Evolutionary conservation across 64 coral and sea anemone genomes (phyloP), one percentile per base, ranked within the genome.

Genomic region (Actinia tenebrosa): DNA sequence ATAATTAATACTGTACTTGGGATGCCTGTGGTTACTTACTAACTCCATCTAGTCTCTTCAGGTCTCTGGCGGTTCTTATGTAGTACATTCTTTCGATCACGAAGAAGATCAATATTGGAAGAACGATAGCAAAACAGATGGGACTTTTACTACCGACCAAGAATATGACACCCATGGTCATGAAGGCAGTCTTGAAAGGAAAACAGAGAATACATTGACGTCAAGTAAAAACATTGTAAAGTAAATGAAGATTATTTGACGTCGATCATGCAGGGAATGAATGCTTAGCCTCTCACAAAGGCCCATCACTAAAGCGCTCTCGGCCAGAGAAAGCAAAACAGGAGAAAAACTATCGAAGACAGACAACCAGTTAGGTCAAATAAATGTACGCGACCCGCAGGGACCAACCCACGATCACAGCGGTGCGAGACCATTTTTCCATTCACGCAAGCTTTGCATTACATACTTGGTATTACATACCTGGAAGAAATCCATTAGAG

Each of bases 31-130:
- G 43, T 79, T 45, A 64, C 92, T 93, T 93, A 93, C 92, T 89
- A 53, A 93, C 84, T 69, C 92, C 92, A 56, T 93, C 92, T 25
- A 93, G 87, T 89, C 92, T 44, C 59, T 93, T 93, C 64, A 93
- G 78, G 64, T 93, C 92, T 15, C 92, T 63, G 7, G 87, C 87
- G 19, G 92, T 88, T 15, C 83, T 64, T 82, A 93, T 86, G 30
- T 89, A 93, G 52, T 89, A 86, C 30, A 71, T 82, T 80, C 92
- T 61, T 71, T 88, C 85, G 68, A 79, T 75, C 45, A 64, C 3
- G 52, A 93, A 93, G 3, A 93, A 22, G 52, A 89, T 64, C 23
- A 92, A 10, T 44, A 92, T 61, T 56, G 91, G 91, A 56, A 92
- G 80, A 10, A 92, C 91, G 50, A 92, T 81, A 27, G 87, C 80